A percentile compares a stretch with the other conserved stretches of the same genome.
These are phyloP conservation scores for Diplodus puntazzo DNA, from an alignment of 2,797 vertebrate species.

Conservation along the genomic window DNA sequence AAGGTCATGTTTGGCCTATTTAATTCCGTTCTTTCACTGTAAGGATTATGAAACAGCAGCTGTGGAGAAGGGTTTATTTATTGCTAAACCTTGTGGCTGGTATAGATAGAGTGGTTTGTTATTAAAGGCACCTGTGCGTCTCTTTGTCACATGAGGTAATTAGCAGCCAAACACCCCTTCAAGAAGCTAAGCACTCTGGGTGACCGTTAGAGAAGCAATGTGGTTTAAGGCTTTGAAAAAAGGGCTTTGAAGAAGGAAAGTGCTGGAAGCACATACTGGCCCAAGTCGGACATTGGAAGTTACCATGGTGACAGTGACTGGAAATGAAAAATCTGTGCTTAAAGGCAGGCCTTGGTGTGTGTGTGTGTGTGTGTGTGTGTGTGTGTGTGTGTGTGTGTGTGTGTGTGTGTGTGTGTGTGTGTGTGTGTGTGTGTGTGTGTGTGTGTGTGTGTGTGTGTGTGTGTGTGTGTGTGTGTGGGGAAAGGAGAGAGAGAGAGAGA, in stretches of 20 bases:
- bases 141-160: conserved; percentile 71
- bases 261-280: conserved; percentile 76
- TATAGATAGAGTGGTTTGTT: conserved; percentile 56
- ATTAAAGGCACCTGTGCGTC: conserved; percentile 48
- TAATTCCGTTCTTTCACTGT: neutral
- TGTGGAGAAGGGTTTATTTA: conserved; percentile 24
- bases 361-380: conserved; percentile 57
- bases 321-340: conserved; percentile 84
- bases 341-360: conserved; percentile 74
- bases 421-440: conserved; percentile 57
- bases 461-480: conserved; percentile 4
- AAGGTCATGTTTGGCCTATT: conserved; percentile 23
- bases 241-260: conserved; percentile 75
- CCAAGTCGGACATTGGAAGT: conserved; percentile 83
- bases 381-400: conserved; percentile 17
- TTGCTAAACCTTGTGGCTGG: conserved; percentile 38
- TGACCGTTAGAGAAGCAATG: conserved; percentile 72
- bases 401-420: conserved; percentile 35
- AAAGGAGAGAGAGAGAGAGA: conserved; percentile 7
- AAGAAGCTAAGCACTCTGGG: conserved; percentile 53
- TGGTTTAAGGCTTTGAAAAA: conserved; percentile 74
- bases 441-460: conserved; percentile 54
- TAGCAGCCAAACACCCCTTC: conserved; percentile 65
- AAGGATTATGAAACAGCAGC: neutral
- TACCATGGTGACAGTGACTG: conserved; percentile 85